A percentile compares a stretch with the other conserved stretches of the same genome.
Conservation (phyloP, 2,113 vertebrate species). For the Thunnus thynnus region DNA sequence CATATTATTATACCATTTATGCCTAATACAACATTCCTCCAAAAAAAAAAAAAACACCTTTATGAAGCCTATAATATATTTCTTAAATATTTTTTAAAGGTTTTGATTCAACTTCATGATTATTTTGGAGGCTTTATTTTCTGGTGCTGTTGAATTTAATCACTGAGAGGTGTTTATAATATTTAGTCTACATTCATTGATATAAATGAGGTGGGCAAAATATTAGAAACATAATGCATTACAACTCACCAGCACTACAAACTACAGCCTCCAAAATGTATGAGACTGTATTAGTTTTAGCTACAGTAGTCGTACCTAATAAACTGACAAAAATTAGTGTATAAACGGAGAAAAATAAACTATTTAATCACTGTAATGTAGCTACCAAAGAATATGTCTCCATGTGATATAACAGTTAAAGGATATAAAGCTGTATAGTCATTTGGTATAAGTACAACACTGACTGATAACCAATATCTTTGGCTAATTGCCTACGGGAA, state of each 20-base stretch:
- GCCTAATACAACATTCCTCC: background rate
- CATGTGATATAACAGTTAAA: too few relatives aligned
- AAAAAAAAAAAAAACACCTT: background rate
- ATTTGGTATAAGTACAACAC: too few relatives aligned
- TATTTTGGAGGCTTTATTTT: background rate
- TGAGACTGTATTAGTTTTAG: too few relatives aligned
- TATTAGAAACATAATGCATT: background rate
- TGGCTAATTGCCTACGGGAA: too few relatives aligned
- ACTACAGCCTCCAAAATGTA: background rate
- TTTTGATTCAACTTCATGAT: background rate
- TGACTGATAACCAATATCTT: too few relatives aligned
- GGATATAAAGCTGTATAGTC: too few relatives aligned
- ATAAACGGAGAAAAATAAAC: background rate
- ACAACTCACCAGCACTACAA: background rate
- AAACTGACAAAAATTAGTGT: background rate
- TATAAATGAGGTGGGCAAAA: constrained; percentile 3
- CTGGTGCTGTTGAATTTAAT: background rate
- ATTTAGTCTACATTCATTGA: background rate
- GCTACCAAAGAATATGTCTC: too few relatives aligned
- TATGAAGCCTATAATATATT: background rate
- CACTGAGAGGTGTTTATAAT: background rate
- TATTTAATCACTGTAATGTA: too few relatives aligned
- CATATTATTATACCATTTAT: background rate
- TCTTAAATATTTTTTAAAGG: background rate
- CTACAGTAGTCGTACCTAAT: too few relatives aligned